A percentile compares a stretch with the other conserved stretches of the same genome.
phyloP scores from a whole-genome alignment of 2,888 invertebrate genomes.

The Yponomeuta cagnagella region DNA sequence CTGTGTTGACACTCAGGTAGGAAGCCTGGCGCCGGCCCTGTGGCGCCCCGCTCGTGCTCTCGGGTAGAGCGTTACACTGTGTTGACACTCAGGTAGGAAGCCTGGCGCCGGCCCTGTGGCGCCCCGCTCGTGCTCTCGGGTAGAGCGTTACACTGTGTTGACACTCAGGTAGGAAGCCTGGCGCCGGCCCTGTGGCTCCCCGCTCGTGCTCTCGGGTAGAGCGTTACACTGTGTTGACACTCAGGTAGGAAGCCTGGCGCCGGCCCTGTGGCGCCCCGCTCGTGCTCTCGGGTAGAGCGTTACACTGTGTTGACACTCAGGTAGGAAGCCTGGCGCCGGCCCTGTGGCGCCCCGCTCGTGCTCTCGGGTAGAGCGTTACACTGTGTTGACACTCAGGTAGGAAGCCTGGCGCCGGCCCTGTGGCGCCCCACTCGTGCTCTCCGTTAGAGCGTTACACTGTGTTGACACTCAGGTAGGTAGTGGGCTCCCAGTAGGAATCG shows the following conservation, averaged over 20 bases:
- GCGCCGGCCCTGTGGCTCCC: conserved; percentile 21
- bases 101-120: conserved; percentile 21
- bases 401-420: conserved; percentile 20
- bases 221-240: background rate
- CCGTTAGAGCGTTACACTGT: background rate
- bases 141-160: background rate
- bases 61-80: background rate
- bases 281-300: background rate
- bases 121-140: background rate
- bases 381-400: background rate
- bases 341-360: background rate
- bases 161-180: background rate
- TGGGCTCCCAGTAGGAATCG: no score
- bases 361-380: background rate
- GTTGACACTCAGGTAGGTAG: no score
- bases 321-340: conserved; percentile 20
- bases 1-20: background rate
- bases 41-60: background rate
- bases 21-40: conserved; percentile 20
- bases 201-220: background rate
- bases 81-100: background rate
- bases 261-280: background rate
- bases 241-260: conserved; percentile 20
- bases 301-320: background rate
- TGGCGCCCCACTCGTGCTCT: background rate